Base-by-base conservation (phyloP, 2,888 invertebrate species). In the Sycophila texana region DNA sequence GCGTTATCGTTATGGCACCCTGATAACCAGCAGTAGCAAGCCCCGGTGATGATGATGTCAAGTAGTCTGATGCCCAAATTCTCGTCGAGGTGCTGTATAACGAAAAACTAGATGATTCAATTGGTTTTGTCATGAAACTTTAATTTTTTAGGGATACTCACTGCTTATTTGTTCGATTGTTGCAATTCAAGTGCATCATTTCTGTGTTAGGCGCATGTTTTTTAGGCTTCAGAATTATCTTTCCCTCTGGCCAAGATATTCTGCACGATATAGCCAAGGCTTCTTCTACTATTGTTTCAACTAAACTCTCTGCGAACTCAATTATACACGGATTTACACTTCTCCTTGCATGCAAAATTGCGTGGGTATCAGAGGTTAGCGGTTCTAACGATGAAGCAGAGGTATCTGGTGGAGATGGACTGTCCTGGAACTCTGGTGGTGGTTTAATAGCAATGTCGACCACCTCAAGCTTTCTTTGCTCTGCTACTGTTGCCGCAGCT, bases 401-500 rank as follows among this genome's bases (percentile, higher is more conserved):
- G n/a, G 82, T 80, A 72, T 90, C 89, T 13, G 87, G 90, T n/a
- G 87, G 90, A 70, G 88, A 91, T 39, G 92, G 92, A 84, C 92
- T 92, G 85, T 93, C 96, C 91, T 96, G 96, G 91, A 96, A 97
- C 89, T 97, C 96, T 18, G 94, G 95, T 18, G 97, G 97, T 81
- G 97, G 97, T 87, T 96, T 96, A 83, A 96, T 96, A 18, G 95
- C 93, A 73, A 91, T 91, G 67, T 90, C 90, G n/a, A 88, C 89
- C 26, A 87, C 86, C 77, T 92, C 86, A 12, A 79, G 73, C 57
- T 81, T 81, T 39, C 81, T 79, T 65, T 81, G 81, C 86, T 92
- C 92, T 60, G 83, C 83, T 49, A 89, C 87, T 74, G 92, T 87
- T 84, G 92, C 92, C 71, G 94, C 94, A 86, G 93, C 91, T 80